Evolutionary conservation across 2,797 vertebrate genomes (phyloP), one percentile per base, ranked within the genome.

Genomic region (Rhadinocentrus ornatus): DNA sequence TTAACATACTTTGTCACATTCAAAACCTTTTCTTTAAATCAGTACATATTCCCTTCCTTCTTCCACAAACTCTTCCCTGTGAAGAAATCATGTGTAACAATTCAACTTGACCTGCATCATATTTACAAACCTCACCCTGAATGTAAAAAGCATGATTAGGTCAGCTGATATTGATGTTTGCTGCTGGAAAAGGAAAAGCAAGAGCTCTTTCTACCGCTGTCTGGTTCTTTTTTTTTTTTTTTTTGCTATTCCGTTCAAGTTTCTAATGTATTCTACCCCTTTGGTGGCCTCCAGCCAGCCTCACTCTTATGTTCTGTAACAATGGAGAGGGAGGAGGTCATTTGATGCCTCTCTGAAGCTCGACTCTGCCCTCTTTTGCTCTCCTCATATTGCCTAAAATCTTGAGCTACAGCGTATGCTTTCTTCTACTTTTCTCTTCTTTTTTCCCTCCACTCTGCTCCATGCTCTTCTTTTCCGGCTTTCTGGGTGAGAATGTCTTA

Each of bases 261-360:
- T 82, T 80, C 80, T 87, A 85, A 89, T 87, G 77, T 88, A 82
- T 91, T 90, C 84, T 86, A 71, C 83, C 91, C 91, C 82, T 83
- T 70, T 80, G 74, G 82, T 89, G 90, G 89, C 91, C 90, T 92
- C 91, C 59, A 75, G 88, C 80, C 86, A 89, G 84, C 69, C 83
- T 80, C 52, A 50, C 85, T 92, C 88, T 85, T 89, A 79, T 91
- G 89, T 83, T 84, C 81, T 57, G 71, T 67, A 87, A 91, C 91
- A 92, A 89, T 88, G 76, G 78, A 71, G 82, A 88, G 70, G 85
- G 84, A 92, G 86, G 88, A 90, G 91, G 92, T 89, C 89, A 90
- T 83, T 90, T 69, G 84, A 88, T 91, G 88, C 89, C 86, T 85
- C 86, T 89, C 74, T 83, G 76, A 71, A 86, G 80, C 88, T 81